Percentiles rank a stretch among this genome's conserved stretches.
Evolutionary conservation across 2,797 vertebrate species (phyloP).

Genomic region (Lutjanus campechanus): DNA sequence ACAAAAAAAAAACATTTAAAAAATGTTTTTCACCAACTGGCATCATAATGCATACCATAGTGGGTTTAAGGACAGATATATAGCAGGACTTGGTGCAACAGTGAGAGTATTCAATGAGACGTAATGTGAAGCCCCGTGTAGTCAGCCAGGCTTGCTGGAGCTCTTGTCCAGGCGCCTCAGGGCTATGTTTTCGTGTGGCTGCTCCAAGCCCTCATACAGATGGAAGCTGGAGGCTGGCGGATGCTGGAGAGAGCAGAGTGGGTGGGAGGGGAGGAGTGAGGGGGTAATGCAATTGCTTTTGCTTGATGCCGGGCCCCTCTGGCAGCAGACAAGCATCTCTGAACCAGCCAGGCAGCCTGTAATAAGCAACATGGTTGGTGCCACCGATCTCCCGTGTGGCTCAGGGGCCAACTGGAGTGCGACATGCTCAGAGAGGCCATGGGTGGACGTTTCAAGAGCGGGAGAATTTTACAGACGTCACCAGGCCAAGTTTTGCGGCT

Average conservation of each 20-base stretch:
- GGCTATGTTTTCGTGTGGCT: constrained; percentile 81
- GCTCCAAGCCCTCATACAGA: constrained; percentile 79
- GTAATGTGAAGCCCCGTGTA: constrained; percentile 72
- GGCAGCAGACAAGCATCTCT: constrained; percentile 83
- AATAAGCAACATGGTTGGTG: constrained; percentile 81
- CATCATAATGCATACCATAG: too few relatives aligned
- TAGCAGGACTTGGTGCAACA: constrained; percentile 52
- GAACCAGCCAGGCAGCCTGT: constrained; percentile 81
- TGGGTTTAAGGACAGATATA: constrained; percentile 56
- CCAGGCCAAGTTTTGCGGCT: constrained; percentile 41
- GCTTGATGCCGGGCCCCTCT: constrained; percentile 80
- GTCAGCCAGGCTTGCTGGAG: constrained; percentile 74
- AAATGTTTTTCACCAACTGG: too few relatives aligned
- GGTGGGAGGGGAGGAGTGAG: constrained; percentile 60
- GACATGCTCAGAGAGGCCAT: constrained; percentile 50
- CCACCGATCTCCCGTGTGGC: constrained; percentile 75
- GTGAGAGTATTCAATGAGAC: constrained; percentile 71
- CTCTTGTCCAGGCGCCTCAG: constrained; percentile 77
- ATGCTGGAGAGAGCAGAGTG: constrained; percentile 68
- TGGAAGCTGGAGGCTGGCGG: constrained; percentile 77
- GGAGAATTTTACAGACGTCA: constrained; percentile 50
- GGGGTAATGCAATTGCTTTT: constrained; percentile 85
- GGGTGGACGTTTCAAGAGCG: constrained; percentile 58
- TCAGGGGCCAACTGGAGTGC: constrained; percentile 78
- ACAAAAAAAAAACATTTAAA: too few relatives aligned